These are phyloP conservation scores for Diuraphis noxia DNA, from an alignment of 1,140 invertebrate genomes.

Conservation along the genomic window DNA sequence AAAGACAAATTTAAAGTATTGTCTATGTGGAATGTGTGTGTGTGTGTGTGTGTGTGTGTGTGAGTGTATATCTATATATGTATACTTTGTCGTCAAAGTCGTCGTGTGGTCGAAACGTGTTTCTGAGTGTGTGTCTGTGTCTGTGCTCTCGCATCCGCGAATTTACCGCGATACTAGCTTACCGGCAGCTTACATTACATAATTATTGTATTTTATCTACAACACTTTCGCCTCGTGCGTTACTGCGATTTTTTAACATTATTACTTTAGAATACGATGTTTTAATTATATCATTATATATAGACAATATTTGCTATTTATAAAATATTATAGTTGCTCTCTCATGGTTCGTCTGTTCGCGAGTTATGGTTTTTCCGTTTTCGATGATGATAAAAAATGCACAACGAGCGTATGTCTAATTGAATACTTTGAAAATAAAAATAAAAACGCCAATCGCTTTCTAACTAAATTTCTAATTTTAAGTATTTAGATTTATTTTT, in stretches of 20 bases:
- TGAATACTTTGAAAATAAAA: background rate
- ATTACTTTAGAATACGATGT: background rate
- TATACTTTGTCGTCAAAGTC: background rate
- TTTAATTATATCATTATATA: background rate
- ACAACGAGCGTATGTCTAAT: background rate
- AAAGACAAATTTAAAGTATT: conserved; percentile 2
- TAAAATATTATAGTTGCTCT: background rate
- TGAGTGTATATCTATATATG: too few species aligned
- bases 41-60: too few species aligned
- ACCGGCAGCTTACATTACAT: background rate
- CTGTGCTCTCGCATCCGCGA: too few species aligned
- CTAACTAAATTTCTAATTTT: background rate
- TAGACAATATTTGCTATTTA: background rate
- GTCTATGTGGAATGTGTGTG: background rate
- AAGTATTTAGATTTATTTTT: too few species aligned
- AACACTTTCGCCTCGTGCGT: background rate
- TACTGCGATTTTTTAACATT: background rate
- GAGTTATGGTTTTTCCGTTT: background rate
- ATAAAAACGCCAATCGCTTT: background rate
- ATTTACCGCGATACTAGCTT: too few species aligned
- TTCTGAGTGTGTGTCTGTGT: background rate
- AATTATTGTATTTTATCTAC: background rate
- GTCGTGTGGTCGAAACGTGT: background rate
- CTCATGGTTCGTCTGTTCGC: background rate
- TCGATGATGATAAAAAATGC: background rate